These are phyloP conservation scores for Sus scrofa DNA, from an alignment of 2,113 vertebrate species.

Conservation along the genomic window DNA sequence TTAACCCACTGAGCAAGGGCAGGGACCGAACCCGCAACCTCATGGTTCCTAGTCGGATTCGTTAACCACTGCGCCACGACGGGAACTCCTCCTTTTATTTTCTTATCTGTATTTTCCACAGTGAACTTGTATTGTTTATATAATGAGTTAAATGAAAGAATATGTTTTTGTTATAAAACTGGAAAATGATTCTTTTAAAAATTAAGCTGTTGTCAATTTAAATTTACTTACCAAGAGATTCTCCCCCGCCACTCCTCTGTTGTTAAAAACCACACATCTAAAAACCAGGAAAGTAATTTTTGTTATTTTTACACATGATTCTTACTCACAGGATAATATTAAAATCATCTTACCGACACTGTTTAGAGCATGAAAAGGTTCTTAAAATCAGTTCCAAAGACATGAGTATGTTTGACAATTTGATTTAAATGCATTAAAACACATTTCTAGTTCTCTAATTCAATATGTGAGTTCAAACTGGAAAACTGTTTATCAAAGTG, in stretches of 20 bases:
- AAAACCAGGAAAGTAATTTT: conserved; percentile 86
- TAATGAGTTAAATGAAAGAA: conserved; percentile 38
- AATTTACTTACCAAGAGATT: conserved; percentile 95
- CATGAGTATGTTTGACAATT: background rate
- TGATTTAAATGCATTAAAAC: conserved; percentile 31
- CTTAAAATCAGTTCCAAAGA: background rate
- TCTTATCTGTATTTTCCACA: background rate
- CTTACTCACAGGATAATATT: conserved; percentile 24
- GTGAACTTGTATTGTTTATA: background rate
- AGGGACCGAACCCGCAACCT: no score
- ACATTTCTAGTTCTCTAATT: conserved; percentile 20
- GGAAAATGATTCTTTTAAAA: conserved; percentile 55
- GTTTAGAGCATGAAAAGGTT: conserved; percentile 16
- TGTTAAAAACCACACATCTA: conserved; percentile 97
- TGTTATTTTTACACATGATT: conserved; percentile 70
- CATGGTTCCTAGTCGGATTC: no score
- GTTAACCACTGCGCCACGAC: no score
- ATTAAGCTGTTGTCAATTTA: conserved; percentile 69
- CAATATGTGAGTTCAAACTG: conserved; percentile 25
- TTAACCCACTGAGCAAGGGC: no score
- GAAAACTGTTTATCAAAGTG: background rate
- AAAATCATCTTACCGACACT: conserved; percentile 7
- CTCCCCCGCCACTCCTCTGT: conserved; percentile 93
- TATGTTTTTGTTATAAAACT: conserved; percentile 56
- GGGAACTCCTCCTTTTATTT: background rate